Base-by-base conservation (phyloP, 2,113 vertebrate species). In the Fulica atra region DNA sequence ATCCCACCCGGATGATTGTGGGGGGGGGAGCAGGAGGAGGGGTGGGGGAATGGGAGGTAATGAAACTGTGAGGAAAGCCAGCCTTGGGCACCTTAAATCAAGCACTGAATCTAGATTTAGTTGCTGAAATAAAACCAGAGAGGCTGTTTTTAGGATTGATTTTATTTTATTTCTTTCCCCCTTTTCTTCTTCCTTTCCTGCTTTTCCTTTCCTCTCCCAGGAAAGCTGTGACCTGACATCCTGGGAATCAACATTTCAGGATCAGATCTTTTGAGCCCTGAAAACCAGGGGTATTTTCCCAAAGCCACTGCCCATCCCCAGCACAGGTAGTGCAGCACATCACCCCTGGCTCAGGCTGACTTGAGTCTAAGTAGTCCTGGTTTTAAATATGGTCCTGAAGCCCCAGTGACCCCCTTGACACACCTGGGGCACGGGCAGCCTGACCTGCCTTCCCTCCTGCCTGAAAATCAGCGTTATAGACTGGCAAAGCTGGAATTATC, bases 1-100 rank as follows among this genome's bases (percentile, higher is more conserved):
- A 0, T 12, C 76, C 54, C 8, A 4, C 50, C 1, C 17, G 13
- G 54, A 3, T 2, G 16, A 6, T 38, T 36, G 71, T 33, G 65
- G 42, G 42, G 42, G 42, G 15, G 25, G 26, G 65, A 59, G 44
- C 16, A 38, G 44, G 16, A 19, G 23, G 29, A n/a, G 18, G 46
- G 10, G 46, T 16, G 18, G 13, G 6, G 42, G 24, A 38, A 56
- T 2, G 26, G 60, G 50, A 83, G 44, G 35, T 56, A 56, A 83
- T 73, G 19, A 61, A 78, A 51, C 12, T 9, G 26, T 6, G 24
- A 28, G 21, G 63, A 29, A 79, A 57, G n/a, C 31, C 20, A 38
- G 38, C 38, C 25, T 4, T 4, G 40, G 16, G 23, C 28, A 14
- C 54, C 35, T 63, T 19, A 56, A 87, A 68, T 51, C 14, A 57